A percentile compares a stretch with the other conserved stretches of the same genome.
phyloP scores from a whole-genome alignment of 2,113 vertebrate species.

The Heloderma charlesbogerti region DNA sequence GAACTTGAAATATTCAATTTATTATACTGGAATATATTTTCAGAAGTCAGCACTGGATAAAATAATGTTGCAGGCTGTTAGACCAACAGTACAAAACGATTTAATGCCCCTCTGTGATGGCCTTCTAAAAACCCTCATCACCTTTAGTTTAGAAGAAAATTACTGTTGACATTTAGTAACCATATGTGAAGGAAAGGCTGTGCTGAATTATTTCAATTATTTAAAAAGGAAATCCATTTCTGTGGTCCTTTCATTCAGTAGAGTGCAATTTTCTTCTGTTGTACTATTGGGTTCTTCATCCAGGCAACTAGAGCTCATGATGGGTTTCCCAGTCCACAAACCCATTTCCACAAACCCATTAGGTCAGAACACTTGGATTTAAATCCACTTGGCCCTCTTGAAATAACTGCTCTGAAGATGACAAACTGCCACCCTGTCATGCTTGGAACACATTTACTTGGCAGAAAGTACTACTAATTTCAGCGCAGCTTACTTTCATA shows the following conservation, averaged over 20 bases:
- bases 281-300: not conserved
- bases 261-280: not conserved
- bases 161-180: conserved; percentile 45
- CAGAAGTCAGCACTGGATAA: conserved; percentile 70
- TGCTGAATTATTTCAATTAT: conserved; percentile 36
- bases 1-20: conserved; percentile 77
- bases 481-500: not conserved
- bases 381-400: not conserved
- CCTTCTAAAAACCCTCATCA: conserved; percentile 62
- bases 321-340: not conserved
- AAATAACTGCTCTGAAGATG: not conserved
- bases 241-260: not conserved
- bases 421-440: not conserved
- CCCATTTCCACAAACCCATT: not conserved
- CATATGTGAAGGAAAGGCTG: conserved; percentile 40
- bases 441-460: not conserved
- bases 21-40: conserved; percentile 73
- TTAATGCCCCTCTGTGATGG: conserved; percentile 62
- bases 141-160: conserved; percentile 58
- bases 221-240: not conserved
- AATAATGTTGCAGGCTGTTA: conserved; percentile 73
- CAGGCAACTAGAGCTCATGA: not conserved
- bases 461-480: not conserved
- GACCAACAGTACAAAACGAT: conserved; percentile 64
- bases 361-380: not conserved